Percentiles rank a stretch among this genome's conserved stretches.
Conservation (phyloP, 53 echinoderm and acorn worm genomes). For the Apostichopus leukothele region DNA sequence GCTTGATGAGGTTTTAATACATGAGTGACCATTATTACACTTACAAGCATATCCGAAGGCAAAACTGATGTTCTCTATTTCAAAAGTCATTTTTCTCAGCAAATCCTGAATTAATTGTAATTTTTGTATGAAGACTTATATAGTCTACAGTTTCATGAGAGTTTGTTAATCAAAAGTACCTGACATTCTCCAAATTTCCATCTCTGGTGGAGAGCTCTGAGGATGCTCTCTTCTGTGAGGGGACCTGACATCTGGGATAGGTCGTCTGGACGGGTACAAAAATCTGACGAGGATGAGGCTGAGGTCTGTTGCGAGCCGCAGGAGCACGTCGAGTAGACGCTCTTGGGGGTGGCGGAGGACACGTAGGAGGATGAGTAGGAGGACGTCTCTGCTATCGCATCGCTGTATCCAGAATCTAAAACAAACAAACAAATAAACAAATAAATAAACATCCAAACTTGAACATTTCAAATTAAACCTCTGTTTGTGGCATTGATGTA, state of each 20-base stretch:
- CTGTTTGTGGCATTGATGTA: too few species aligned
- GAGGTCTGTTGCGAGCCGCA: conserved; percentile 69
- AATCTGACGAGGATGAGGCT: conserved; percentile 59
- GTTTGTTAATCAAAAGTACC: conserved; percentile 39
- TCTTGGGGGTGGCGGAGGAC: conserved; percentile 56
- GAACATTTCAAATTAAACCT: too few species aligned
- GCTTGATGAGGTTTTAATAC: too few species aligned
- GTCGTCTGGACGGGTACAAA: conserved; percentile 74
- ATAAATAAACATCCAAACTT: too few species aligned
- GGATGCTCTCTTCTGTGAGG: conserved; percentile 75
- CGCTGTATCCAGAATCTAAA: conserved; percentile 87
- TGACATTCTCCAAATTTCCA: conserved; percentile 87
- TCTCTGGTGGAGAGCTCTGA: conserved; percentile 77
- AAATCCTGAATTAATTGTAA: too few species aligned
- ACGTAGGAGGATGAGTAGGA: conserved; percentile 70
- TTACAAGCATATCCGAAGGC: too few species aligned
- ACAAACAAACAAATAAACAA: too few species aligned
- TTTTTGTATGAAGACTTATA: too few species aligned
- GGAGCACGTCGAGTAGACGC: conserved; percentile 69
- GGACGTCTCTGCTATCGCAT: conserved; percentile 67
- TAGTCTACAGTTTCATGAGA: too few species aligned
- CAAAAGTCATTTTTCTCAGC: too few species aligned
- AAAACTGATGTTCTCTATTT: too few species aligned
- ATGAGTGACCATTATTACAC: too few species aligned
- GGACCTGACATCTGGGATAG: conserved; percentile 88